These are phyloP conservation scores for Sebastes hubbsi DNA, from an alignment of 2,797 vertebrate species.

Conservation along the genomic window DNA sequence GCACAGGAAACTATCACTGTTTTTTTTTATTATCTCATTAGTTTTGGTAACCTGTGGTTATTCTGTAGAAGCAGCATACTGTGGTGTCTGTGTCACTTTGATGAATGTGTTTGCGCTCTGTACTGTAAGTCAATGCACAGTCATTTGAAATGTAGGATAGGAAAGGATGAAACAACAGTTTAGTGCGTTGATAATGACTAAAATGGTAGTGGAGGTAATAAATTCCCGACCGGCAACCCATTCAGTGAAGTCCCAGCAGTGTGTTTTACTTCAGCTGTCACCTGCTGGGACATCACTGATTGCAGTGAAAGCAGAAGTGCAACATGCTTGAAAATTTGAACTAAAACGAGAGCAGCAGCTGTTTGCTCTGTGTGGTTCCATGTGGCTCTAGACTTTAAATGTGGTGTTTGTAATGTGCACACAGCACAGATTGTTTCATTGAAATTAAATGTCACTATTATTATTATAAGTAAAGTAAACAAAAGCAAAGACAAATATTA, in stretches of 20 bases:
- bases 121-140: neutral
- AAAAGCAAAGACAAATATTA: neutral
- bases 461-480: neutral
- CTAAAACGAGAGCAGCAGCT: neutral
- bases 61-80: neutral
- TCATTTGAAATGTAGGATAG: slow-evolving; percentile 2
- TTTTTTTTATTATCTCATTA: neutral
- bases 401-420: neutral
- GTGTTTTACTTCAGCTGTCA: slow-evolving; percentile 28
- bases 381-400: neutral
- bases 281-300: slow-evolving; percentile 49
- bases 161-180: neutral
- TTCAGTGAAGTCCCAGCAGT: slow-evolving; percentile 35
- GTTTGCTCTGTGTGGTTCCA: neutral
- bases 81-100: neutral
- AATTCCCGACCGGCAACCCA: neutral
- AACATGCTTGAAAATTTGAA: neutral
- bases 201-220: slow-evolving; percentile 2
- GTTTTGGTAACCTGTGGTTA: neutral
- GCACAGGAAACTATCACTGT: neutral
- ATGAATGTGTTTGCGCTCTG: neutral
- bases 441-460: neutral
- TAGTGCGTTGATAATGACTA: neutral
- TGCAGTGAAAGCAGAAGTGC: slow-evolving; percentile 9
- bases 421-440: neutral